phyloP scores from a whole-genome alignment of 2,797 vertebrate species.

The Simalia tracyae region DNA sequence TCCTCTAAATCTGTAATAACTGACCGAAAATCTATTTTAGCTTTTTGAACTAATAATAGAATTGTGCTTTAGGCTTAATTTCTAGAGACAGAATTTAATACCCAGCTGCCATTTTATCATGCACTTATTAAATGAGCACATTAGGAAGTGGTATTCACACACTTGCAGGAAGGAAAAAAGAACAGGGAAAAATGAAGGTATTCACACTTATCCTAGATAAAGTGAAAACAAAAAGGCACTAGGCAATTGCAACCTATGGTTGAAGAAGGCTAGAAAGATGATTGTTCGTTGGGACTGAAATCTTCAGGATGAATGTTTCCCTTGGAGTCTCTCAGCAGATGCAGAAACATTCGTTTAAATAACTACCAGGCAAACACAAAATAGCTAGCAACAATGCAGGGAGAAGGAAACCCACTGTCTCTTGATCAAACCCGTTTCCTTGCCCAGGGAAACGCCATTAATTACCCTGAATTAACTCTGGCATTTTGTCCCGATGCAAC shows the following conservation, averaged over 20 bases:
- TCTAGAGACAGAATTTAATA: background rate
- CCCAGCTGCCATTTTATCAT: background rate
- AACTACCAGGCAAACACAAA: constrained; percentile 20
- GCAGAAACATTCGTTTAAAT: constrained; percentile 37
- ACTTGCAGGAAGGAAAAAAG: background rate
- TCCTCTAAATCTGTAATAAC: too few species aligned
- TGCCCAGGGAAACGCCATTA: constrained; percentile 17
- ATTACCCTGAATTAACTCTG: constrained; percentile 43
- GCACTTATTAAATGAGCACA: background rate
- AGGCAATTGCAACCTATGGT: constrained; percentile 32
- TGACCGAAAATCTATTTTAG: background rate
- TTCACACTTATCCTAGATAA: background rate
- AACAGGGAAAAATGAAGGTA: background rate
- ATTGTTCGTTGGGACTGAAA: constrained; percentile 40
- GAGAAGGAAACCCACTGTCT: background rate
- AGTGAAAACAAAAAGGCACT: constrained; percentile 26
- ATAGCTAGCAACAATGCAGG: constrained; percentile 27
- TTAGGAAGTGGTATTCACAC: background rate
- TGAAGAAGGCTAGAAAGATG: constrained; percentile 40
- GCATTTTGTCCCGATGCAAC: background rate
- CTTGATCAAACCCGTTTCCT: background rate
- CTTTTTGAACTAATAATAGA: background rate
- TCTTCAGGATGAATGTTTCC: constrained; percentile 45
- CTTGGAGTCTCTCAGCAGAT: constrained; percentile 37
- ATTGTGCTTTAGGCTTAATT: background rate